phyloP scores from a whole-genome alignment of 1,140 invertebrate genomes.

The Solenopsis invicta region DNA sequence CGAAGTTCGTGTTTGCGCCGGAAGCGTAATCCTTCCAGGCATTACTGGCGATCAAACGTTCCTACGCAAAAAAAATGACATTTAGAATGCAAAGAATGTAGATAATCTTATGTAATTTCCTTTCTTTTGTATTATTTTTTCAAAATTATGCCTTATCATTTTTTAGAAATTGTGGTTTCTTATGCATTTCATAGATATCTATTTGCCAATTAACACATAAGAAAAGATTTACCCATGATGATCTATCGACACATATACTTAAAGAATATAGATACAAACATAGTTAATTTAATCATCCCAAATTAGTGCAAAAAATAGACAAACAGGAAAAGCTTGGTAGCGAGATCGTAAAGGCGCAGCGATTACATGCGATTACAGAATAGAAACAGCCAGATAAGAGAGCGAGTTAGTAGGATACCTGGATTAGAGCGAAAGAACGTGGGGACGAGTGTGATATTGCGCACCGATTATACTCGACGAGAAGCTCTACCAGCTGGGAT shows the following conservation, averaged over 20 bases:
- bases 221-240: not conserved
- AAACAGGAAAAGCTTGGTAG: conserved; percentile 10
- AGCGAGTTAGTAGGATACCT: conserved; percentile 76
- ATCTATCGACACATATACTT: not conserved
- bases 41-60: conserved; percentile 93
- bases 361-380: conserved; percentile 28
- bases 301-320: conserved; percentile 4
- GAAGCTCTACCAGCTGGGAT: conserved; percentile 84
- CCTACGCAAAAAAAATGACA: conserved; percentile 86
- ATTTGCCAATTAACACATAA: not conserved
- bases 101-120: not conserved
- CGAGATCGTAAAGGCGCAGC: conserved; percentile 27
- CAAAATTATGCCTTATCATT: not conserved
- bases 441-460: conserved; percentile 69
- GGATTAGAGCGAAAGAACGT: conserved; percentile 71
- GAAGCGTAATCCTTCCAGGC: conserved; percentile 95
- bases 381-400: conserved; percentile 55
- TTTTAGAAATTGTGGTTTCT: not conserved
- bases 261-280: not conserved
- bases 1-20: conserved; percentile 93
- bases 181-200: not conserved
- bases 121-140: not conserved
- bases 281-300: not conserved
- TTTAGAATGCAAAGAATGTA: conserved; percentile 14
- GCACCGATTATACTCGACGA: conserved; percentile 61